Conservation (phyloP, 2,888 invertebrate genomes). For the Phlogophora meticulosa region DNA sequence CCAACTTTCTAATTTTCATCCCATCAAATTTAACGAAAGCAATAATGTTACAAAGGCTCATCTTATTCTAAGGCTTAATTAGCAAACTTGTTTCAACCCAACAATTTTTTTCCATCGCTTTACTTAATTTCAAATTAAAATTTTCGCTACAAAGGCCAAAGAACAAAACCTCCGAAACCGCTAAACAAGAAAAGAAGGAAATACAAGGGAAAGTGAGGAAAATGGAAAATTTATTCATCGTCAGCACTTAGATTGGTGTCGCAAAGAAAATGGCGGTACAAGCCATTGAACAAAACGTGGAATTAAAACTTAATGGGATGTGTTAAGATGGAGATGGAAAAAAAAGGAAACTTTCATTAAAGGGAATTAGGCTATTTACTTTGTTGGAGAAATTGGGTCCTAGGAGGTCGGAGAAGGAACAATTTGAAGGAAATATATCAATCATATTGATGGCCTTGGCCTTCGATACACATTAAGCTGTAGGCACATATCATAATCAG, state of each 20-base stretch:
- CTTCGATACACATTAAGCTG: neutral
- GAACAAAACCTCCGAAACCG: conserved; percentile 66
- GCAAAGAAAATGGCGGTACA: conserved; percentile 65
- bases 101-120: conserved; percentile 52
- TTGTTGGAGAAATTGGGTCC: conserved; percentile 12
- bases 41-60: conserved; percentile 52
- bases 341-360: conserved; percentile 52
- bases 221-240: conserved; percentile 81
- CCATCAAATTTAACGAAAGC: conserved; percentile 53
- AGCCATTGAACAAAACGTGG: conserved; percentile 70
- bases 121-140: conserved; percentile 73
- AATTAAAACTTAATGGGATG: conserved; percentile 74
- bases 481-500: neutral
- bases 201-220: conserved; percentile 68
- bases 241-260: conserved; percentile 71
- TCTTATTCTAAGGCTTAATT: conserved; percentile 53
- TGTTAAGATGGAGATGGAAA: conserved; percentile 49
- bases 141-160: conserved; percentile 65
- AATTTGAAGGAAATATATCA: neutral
- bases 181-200: conserved; percentile 66
- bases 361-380: conserved; percentile 44
- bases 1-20: conserved; percentile 49
- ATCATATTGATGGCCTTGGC: neutral
- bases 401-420: neutral
- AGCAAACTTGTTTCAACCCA: conserved; percentile 62